These are phyloP conservation scores for Atherinosoma microstoma DNA, from an alignment of 2,797 vertebrate species.

Conservation along the genomic window DNA sequence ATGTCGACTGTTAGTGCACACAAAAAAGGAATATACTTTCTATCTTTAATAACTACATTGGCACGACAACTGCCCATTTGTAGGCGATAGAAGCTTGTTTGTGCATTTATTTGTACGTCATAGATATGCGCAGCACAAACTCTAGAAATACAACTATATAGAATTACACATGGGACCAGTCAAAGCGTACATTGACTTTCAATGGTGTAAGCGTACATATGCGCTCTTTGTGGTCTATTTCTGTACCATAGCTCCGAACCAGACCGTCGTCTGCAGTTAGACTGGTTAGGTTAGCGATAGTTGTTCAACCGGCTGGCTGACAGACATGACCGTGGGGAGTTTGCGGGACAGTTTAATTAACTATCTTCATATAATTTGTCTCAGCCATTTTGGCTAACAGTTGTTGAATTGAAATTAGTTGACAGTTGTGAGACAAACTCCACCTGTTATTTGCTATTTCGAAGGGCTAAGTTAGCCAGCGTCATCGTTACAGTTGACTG, in stretches of 20 bases:
- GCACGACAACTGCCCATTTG: too few relatives aligned
- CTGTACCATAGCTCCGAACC: conserved; percentile 22
- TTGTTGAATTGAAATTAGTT: neutral
- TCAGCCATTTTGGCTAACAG: neutral
- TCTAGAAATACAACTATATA: conserved; percentile 20
- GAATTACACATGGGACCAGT: conserved; percentile 11
- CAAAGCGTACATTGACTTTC: too few relatives aligned
- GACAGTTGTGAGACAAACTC: conserved; percentile 25
- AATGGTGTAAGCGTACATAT: neutral
- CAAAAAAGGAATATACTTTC: neutral
- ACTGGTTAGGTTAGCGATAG: conserved; percentile 61
- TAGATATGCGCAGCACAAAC: conserved; percentile 6
- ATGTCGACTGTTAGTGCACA: neutral
- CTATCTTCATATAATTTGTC: neutral
- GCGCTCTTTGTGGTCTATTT: conserved; percentile 13
- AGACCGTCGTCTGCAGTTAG: conserved; percentile 16
- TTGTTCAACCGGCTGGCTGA: conserved; percentile 66
- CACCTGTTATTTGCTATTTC: conserved; percentile 62
- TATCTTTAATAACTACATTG: neutral
- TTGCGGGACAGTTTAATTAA: neutral
- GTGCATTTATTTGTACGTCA: conserved; percentile 17
- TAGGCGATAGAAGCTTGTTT: neutral
- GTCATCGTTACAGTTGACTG: conserved; percentile 37
- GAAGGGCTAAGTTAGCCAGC: conserved; percentile 62
- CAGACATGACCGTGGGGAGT: conserved; percentile 9